Base-by-base conservation (phyloP, 1,140 invertebrate species). In the Drosophila chauvacae region DNA sequence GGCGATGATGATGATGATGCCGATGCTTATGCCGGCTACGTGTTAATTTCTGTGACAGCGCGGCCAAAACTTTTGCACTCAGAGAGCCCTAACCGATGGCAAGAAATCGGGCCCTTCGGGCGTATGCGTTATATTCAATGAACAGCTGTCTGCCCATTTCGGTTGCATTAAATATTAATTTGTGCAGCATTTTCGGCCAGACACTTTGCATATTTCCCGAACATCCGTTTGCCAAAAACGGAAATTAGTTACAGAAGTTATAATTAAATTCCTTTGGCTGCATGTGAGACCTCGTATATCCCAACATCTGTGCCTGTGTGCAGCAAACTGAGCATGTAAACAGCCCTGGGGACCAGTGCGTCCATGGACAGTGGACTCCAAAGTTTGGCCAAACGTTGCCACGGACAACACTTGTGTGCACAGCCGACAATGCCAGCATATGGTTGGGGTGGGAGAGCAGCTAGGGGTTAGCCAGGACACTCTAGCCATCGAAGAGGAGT, bases 241-340 rank as follows among this genome's bases (percentile, higher is more conserved):
- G 81, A 90, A 88, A 88, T 90, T 90, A 88, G 84, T 88, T 90
- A 72, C 81, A 88, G 77, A 88, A 88, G 77, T 88, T 84, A 90
- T 88, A 88, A 88, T 88, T 88, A 88, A 88, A 88, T 88, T 88
- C 84, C 84, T 72, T 78, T 59, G 73, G 50, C 30, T 76, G 69
- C 78, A 85, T 65, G 44, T 51, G 35, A 57, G 62, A 33, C 39
- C 18, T 14, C 11, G 7, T 45, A 1, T 7, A 14, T 26, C 11
- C 42, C 37, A 14, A 23, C 45, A 16, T 41, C 18, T 37, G 30
- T 63, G 69, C 2, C 35, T 65, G 60, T 77, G 68, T 81, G 73
- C 73, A 74, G 61, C 71, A 79, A 86, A 87, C 82, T 72, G 70
- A 72, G 83, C 82, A 77, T 86, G 79, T 86, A 79, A 86, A 86